Conservation (phyloP, 2,888 invertebrate species). For the Leptogaster cylindrica region DNA sequence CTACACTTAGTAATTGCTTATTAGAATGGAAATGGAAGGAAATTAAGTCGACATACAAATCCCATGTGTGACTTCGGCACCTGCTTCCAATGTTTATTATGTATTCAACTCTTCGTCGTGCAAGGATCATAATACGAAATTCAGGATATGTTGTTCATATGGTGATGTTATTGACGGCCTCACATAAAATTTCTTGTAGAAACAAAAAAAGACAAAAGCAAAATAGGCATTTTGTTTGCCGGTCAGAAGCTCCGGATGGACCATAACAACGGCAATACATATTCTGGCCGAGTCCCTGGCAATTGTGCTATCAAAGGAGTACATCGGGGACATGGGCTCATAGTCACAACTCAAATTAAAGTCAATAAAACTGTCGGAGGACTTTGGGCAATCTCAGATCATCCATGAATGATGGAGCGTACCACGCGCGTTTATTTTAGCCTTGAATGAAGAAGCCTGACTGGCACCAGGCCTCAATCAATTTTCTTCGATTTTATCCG, state of each 20-base stretch:
- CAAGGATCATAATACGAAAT: too few relatives aligned
- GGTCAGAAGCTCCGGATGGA: background rate
- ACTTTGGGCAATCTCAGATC: slow-evolving; percentile 23
- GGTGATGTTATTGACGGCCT: too few relatives aligned
- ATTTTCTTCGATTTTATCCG: slow-evolving; percentile 29
- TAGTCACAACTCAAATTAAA: slow-evolving; percentile 38
- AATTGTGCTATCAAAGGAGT: slow-evolving; percentile 25
- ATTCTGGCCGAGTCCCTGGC: slow-evolving; percentile 17
- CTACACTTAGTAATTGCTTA: too few relatives aligned
- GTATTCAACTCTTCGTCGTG: too few relatives aligned
- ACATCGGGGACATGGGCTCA: slow-evolving; percentile 14
- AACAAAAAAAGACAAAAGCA: too few relatives aligned
- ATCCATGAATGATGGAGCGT: slow-evolving; percentile 14
- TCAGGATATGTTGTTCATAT: too few relatives aligned
- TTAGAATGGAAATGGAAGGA: too few relatives aligned
- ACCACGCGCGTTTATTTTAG: slow-evolving; percentile 14
- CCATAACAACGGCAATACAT: slow-evolving; percentile 22
- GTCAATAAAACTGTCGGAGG: slow-evolving; percentile 36
- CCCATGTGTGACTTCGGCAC: too few relatives aligned
- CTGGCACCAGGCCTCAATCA: slow-evolving; percentile 31
- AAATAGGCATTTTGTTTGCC: slow-evolving; percentile 31
- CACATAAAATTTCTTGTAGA: too few relatives aligned
- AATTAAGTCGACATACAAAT: too few relatives aligned
- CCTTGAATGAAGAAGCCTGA: background rate
- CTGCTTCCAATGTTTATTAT: too few relatives aligned